Conservation (phyloP, 2,888 invertebrate genomes). For the Horisme vitalbata region DNA sequence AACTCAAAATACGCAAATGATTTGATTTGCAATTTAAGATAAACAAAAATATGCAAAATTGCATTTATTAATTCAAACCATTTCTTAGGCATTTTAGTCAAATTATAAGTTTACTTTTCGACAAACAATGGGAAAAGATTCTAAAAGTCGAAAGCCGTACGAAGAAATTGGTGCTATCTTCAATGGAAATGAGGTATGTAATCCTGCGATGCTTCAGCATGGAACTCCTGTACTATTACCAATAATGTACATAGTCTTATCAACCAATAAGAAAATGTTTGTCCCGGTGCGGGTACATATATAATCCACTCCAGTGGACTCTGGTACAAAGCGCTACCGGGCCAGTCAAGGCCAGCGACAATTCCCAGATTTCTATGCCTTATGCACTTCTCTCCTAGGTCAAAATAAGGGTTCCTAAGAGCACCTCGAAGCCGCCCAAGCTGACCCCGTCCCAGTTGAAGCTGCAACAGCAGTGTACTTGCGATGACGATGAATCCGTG, state of each 20-base stretch:
- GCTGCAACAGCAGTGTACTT: slow-evolving; percentile 68
- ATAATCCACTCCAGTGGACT: no score
- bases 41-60: slow-evolving; percentile 13
- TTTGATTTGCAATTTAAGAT: slow-evolving; percentile 1
- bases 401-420: slow-evolving; percentile 85
- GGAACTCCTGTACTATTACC: no score
- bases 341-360: no score
- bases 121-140: slow-evolving; percentile 12
- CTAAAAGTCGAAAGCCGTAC: slow-evolving; percentile 58
- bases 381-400: slow-evolving; percentile 54
- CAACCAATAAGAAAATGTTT: no score
- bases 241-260: no score
- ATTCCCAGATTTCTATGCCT: no score
- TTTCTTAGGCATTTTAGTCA: slow-evolving; percentile 2
- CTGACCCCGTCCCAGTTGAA: slow-evolving; percentile 66
- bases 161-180: slow-evolving; percentile 86
- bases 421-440: slow-evolving; percentile 68
- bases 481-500: slow-evolving; percentile 65
- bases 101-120: slow-evolving; percentile 1
- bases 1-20: neutral
- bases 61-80: neutral
- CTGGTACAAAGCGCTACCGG: no score
- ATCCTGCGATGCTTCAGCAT: no score
- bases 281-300: no score
- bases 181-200: slow-evolving; percentile 84